Percentiles rank a stretch among this genome's conserved stretches.
Conservation (phyloP, 2,797 vertebrate genomes). For the Coregonus ussuriensis region DNA sequence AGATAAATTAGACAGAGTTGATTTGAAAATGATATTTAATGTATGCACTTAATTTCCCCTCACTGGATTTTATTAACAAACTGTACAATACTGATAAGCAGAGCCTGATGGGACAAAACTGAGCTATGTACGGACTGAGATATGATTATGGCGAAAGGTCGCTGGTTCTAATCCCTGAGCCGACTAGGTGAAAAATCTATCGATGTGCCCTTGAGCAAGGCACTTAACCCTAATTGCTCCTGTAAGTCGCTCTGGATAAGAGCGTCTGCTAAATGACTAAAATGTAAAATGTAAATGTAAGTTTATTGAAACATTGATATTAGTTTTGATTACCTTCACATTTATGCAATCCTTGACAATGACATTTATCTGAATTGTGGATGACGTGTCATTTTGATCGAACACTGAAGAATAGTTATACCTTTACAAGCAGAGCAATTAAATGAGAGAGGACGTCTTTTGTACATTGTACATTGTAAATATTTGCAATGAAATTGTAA, state of each 20-base stretch:
- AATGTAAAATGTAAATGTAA: too few relatives aligned
- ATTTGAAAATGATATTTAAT: neutral
- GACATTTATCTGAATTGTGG: neutral
- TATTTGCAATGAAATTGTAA: neutral
- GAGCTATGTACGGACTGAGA: neutral
- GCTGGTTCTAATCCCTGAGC: too few relatives aligned
- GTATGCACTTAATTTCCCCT: neutral
- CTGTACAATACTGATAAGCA: neutral
- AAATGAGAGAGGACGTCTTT: too few relatives aligned
- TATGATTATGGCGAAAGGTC: neutral
- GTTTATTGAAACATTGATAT: neutral
- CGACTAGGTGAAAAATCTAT: too few relatives aligned
- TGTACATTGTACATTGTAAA: neutral
- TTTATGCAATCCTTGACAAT: neutral
- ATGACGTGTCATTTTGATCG: neutral
- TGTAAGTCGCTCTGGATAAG: too few relatives aligned
- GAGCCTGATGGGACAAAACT: neutral
- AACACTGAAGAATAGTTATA: too few relatives aligned
- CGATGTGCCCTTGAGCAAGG: too few relatives aligned
- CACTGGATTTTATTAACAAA: neutral
- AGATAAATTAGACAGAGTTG: neutral
- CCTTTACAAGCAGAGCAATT: too few relatives aligned
- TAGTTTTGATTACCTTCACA: neutral
- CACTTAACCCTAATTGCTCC: too few relatives aligned
- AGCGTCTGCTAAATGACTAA: too few relatives aligned